A percentile compares a stretch with the other conserved stretches of the same genome.
These are phyloP conservation scores for Standfussiana lucernea DNA, from an alignment of 2,888 invertebrate genomes.

Conservation along the genomic window DNA sequence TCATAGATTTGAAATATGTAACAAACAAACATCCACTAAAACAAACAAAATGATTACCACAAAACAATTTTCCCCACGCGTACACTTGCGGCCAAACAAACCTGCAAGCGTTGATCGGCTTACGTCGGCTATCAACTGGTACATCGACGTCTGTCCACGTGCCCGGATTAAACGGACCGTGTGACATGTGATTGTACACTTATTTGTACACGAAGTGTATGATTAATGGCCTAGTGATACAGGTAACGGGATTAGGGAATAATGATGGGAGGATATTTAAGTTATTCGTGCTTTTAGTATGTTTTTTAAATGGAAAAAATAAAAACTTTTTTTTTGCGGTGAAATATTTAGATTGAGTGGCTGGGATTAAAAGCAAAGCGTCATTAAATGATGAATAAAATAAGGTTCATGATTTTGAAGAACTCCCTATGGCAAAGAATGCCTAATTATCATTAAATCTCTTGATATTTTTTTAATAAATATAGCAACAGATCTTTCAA, in stretches of 20 bases:
- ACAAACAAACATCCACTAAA: background rate
- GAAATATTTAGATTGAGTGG: background rate
- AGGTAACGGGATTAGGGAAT: conserved; percentile 74
- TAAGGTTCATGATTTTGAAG: background rate
- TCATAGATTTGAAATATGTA: background rate
- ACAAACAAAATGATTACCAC: conserved; percentile 1
- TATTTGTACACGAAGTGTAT: conserved; percentile 79
- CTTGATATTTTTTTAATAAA: background rate
- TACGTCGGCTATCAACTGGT: conserved; percentile 78
- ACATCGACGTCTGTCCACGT: conserved; percentile 80
- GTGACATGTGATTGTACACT: conserved; percentile 81
- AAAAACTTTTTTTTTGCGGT: background rate
- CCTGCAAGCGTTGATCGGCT: conserved; percentile 83
- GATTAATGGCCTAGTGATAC: conserved; percentile 79
- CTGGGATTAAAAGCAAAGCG: too few relatives aligned
- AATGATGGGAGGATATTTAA: conserved; percentile 47
- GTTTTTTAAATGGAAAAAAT: background rate
- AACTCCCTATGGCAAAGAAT: background rate
- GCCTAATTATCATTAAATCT: background rate
- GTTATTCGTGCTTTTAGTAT: background rate
- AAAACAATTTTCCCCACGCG: conserved; percentile 59
- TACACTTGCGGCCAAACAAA: conserved; percentile 77
- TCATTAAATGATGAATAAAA: too few relatives aligned
- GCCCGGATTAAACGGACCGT: conserved; percentile 80
- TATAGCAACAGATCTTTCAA: too few relatives aligned